Conservation (phyloP, 1,140 invertebrate species). For the Drosophila triauraria region DNA sequence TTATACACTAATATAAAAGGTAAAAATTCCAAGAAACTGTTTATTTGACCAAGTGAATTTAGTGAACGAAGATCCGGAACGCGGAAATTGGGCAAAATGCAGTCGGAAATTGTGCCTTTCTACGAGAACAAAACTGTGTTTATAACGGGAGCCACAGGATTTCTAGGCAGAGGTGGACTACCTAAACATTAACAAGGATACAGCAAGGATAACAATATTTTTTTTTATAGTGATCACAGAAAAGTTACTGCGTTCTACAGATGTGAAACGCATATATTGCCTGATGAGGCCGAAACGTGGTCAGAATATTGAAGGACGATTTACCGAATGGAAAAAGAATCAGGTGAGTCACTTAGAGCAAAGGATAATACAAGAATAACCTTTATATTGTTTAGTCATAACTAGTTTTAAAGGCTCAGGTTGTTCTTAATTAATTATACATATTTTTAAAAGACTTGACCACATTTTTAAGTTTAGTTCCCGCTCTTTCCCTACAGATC, state of each 20-base stretch:
- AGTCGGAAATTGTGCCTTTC: conserved; percentile 86
- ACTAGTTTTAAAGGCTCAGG: neutral
- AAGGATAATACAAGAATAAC: neutral
- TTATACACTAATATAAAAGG: conserved; percentile 6
- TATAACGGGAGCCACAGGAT: conserved; percentile 89
- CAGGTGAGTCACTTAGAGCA: conserved; percentile 52
- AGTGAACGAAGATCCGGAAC: neutral
- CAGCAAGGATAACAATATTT: neutral
- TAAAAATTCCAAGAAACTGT: neutral
- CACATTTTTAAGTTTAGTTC: no score
- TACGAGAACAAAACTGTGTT: conserved; percentile 88
- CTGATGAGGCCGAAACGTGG: conserved; percentile 91
- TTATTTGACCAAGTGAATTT: neutral
- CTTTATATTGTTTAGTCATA: no score
- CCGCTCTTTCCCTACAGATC: conserved; percentile 13
- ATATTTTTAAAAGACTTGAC: no score
- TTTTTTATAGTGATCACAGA: conserved; percentile 88
- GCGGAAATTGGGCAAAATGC: conserved; percentile 12
- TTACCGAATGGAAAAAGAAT: conserved; percentile 86
- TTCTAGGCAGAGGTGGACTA: conserved; percentile 89
- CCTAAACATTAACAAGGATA: neutral
- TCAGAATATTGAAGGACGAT: conserved; percentile 88
- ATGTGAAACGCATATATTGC: conserved; percentile 90
- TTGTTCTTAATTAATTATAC: no score
- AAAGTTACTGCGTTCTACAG: conserved; percentile 92